These are phyloP conservation scores for Eucidaris tribuloides DNA, from an alignment of 35 echinoderm and acorn worm species.

Conservation along the genomic window DNA sequence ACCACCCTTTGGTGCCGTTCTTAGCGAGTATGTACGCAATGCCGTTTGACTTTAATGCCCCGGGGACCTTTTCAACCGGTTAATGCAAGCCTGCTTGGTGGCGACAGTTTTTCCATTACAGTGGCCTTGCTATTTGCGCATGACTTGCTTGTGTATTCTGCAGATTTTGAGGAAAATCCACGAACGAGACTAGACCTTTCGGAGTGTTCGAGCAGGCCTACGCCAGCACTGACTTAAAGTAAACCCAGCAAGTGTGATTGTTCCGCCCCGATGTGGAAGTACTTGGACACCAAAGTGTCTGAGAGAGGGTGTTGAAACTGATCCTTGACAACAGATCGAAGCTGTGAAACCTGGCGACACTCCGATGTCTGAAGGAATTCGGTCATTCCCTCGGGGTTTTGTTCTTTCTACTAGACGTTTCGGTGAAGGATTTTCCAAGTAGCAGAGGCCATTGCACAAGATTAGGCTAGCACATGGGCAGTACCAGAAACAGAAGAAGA, in stretches of 20 bases:
- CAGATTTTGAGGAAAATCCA: conserved; percentile 31
- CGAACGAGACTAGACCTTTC: conserved; percentile 6
- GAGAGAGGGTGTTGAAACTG: conserved; percentile 33
- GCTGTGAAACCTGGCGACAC: conserved; percentile 27
- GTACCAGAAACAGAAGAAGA: not conserved
- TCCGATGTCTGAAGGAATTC: conserved; percentile 13
- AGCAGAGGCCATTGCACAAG: conserved; percentile 21
- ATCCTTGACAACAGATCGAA: conserved; percentile 11
- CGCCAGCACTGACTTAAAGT: conserved; percentile 41
- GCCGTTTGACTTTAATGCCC: conserved; percentile 71
- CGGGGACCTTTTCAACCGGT: conserved; percentile 57
- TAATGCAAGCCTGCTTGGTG: conserved; percentile 61
- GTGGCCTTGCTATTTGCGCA: conserved; percentile 56
- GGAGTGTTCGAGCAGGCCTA: conserved; percentile 20
- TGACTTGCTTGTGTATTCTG: conserved; percentile 58
- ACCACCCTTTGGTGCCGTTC: conserved; percentile 45
- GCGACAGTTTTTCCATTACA: conserved; percentile 34
- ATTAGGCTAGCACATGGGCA: not conserved
- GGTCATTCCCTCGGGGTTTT: conserved; percentile 50
- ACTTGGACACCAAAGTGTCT: conserved; percentile 44
- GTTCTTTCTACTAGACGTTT: conserved; percentile 43
- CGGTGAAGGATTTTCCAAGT: conserved; percentile 34
- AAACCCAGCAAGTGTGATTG: conserved; percentile 50
- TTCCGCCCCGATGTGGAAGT: conserved; percentile 42
- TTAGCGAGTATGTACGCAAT: conserved; percentile 38